Conservation (phyloP, 2,113 vertebrate species). For the human (Homo sapiens) region DNA sequence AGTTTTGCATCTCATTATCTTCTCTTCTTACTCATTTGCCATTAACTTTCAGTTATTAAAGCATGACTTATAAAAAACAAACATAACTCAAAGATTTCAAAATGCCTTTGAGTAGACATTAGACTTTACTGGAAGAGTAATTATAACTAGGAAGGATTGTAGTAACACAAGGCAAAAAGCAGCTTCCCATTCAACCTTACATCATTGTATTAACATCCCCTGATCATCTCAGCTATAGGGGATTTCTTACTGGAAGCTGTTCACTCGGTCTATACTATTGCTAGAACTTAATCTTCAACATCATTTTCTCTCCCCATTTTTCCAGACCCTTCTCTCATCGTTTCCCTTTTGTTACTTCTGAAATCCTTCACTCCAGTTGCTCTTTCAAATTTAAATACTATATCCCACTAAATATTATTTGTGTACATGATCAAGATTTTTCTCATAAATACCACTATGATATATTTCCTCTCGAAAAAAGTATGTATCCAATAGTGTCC, state of each 20-base stretch:
- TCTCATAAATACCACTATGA: background rate
- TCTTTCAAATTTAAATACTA: background rate
- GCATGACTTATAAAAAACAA: background rate
- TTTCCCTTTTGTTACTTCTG: background rate
- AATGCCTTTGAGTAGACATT: background rate
- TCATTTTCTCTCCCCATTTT: background rate
- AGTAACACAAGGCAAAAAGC: background rate
- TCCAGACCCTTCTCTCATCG: background rate
- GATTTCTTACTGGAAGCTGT: background rate
- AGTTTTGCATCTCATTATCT: background rate
- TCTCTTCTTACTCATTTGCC: background rate
- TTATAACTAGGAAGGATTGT: background rate
- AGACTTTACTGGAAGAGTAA: background rate
- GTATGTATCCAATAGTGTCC: background rate
- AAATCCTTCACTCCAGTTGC: background rate
- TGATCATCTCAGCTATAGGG: background rate
- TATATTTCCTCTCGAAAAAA: background rate
- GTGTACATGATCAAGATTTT: background rate
- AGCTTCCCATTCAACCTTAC: background rate
- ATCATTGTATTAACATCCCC: background rate
- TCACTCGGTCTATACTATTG: background rate
- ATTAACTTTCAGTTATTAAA: background rate
- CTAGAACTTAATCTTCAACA: background rate
- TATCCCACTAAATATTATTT: background rate
- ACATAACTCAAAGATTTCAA: too few relatives aligned